Conservation (phyloP, 2,113 vertebrate species). For the Mormoops blainvillei region DNA sequence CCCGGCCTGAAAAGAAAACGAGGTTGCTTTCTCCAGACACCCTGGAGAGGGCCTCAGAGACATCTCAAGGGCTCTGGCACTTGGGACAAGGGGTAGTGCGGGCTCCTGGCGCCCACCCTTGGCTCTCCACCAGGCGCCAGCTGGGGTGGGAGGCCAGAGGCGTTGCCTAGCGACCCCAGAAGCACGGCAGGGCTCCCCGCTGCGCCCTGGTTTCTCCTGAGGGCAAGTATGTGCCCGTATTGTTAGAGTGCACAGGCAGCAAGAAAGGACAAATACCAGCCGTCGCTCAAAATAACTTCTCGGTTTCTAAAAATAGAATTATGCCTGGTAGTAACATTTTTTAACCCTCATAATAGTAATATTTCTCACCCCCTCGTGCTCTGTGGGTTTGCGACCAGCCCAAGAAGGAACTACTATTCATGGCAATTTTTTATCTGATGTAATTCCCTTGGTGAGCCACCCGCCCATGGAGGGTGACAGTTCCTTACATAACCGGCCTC, state of each 20-base stretch:
- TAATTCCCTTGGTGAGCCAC: background rate
- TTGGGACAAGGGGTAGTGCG: background rate
- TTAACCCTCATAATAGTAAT: background rate
- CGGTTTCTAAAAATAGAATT: constrained; percentile 65
- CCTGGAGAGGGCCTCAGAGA: background rate
- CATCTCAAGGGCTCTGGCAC: background rate
- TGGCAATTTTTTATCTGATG: constrained; percentile 18
- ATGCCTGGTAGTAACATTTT: background rate
- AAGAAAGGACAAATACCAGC: background rate
- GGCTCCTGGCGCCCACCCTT: background rate
- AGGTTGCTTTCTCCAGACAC: background rate
- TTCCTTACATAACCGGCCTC: background rate
- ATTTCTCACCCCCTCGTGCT: constrained; percentile 41
- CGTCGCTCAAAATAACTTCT: constrained; percentile 41
- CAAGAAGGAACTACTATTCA: constrained; percentile 49
- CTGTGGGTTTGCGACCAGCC: background rate
- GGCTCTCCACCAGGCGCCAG: background rate
- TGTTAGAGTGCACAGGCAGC: constrained; percentile 30
- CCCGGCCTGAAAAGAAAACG: background rate
- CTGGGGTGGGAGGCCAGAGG: background rate
- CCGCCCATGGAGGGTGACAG: background rate
- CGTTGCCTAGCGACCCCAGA: constrained; percentile 52
- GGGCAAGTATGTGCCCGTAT: background rate
- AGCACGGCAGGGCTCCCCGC: background rate
- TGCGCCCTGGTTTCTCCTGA: constrained; percentile 46